Evolutionary conservation across 2,797 vertebrate species (phyloP), one percentile per base, ranked within the genome.

Genomic region (Rachycentron canadum): DNA sequence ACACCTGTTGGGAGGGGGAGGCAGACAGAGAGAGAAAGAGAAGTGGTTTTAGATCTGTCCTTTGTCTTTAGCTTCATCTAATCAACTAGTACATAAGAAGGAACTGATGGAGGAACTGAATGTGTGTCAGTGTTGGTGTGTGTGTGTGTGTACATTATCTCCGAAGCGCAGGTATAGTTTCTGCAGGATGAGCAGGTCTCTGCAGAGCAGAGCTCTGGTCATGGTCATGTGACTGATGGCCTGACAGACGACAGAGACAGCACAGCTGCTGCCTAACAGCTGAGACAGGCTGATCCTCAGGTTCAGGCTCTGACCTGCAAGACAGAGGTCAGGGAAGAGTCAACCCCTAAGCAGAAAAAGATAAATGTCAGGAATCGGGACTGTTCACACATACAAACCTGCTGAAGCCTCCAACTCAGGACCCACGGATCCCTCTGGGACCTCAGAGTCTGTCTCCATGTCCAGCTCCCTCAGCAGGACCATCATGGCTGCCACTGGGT

Each of bases 171-270:
- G 92, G 83, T 97, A 91, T 0, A 98, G 95, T 76, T 99, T 97
- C 82, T 98, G 97, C 69, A 99, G 95, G 79, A 99, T 94, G 65
- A 99, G 88, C 76, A 99, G 93, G 93, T 99, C 97, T 69, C 98
- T 88, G 73, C 97, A 98, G 91, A 99, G 95, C n/a, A 96, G 92
- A 5, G 95, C 96, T 5, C 98, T 93, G 12, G 96, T 95, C 50
- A 94, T 93, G 78, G 96, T 93, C 36, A 96, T 92, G 85, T 96
- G 97, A 61, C 90, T 91, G 2, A 97, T 94, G 0, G 94, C 95
- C 81, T 96, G 96, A 49, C 96, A 97, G 34, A 98, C 81, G 14
- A 97, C 71, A 0, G 87, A 88, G 0, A 94, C 91, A 0, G 97
- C 96, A 0, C 90, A 89, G 38, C 89, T 84, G 74, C 97, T 96